Percentiles rank a stretch among this genome's conserved stretches.
Conservation (phyloP, 2,797 vertebrate species). For the Emys orbicularis region DNA sequence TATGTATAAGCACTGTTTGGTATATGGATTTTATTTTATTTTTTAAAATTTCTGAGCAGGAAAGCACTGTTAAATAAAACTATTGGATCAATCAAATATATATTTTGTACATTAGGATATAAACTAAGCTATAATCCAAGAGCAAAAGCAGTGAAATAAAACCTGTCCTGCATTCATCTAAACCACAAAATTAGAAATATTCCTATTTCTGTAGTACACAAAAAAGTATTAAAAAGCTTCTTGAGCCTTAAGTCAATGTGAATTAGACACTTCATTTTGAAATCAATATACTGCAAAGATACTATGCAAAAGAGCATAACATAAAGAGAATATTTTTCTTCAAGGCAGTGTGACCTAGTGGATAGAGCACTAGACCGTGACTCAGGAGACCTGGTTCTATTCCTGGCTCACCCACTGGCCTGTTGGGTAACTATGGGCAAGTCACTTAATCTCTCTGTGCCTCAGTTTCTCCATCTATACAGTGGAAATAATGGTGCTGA, state of each 20-base stretch:
- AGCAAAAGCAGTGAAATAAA: background rate
- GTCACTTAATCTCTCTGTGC: no score
- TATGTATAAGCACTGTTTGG: background rate
- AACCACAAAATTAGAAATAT: slow-evolving; percentile 3
- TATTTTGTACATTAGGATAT: no score
- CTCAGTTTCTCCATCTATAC: no score
- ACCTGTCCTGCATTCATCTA: background rate
- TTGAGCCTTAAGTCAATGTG: slow-evolving; percentile 8
- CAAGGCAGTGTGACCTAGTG: no score
- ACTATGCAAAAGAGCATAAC: background rate
- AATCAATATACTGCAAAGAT: background rate
- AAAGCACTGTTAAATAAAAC: background rate
- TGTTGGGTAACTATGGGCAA: no score
- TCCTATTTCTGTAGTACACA: background rate
- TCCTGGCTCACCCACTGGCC: no score
- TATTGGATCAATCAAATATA: background rate
- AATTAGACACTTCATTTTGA: background rate
- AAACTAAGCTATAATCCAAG: background rate
- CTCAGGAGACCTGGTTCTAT: no score
- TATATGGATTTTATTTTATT: background rate
- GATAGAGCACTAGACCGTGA: no score
- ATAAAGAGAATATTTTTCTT: background rate
- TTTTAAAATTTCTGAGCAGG: background rate
- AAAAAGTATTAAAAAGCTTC: background rate
- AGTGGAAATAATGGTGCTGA: no score